A percentile compares a stretch with the other conserved stretches of the same genome.
phyloP scores from a whole-genome alignment of 2,888 invertebrate species.

The Atethmia centrago region DNA sequence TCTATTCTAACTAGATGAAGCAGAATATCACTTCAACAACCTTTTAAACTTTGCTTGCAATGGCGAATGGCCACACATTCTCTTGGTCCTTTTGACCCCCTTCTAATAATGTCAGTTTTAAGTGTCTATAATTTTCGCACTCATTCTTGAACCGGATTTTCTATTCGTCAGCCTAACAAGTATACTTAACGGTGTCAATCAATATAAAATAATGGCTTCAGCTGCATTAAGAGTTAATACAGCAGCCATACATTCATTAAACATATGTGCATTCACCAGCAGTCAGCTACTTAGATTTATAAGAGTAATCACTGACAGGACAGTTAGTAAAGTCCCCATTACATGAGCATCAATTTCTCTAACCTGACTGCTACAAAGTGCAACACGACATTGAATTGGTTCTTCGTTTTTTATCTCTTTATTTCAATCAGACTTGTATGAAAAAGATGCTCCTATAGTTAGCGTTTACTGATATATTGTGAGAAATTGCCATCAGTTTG shows the following conservation, averaged over 20 bases:
- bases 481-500: slow-evolving; percentile 56
- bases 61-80: background rate
- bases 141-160: background rate
- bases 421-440: slow-evolving; percentile 22
- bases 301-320: slow-evolving; percentile 13
- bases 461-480: slow-evolving; percentile 48
- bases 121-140: background rate
- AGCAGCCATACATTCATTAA: slow-evolving; percentile 23
- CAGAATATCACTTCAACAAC: background rate
- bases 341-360: slow-evolving; percentile 39
- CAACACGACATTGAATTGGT: slow-evolving; percentile 36
- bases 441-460: slow-evolving; percentile 28
- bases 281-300: slow-evolving; percentile 25
- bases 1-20: background rate
- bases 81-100: background rate
- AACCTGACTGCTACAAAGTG: slow-evolving; percentile 37
- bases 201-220: slow-evolving; percentile 16
- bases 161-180: background rate
- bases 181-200: background rate
- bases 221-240: slow-evolving; percentile 14
- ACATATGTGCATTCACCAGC: slow-evolving; percentile 17
- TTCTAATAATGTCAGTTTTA: too few species aligned
- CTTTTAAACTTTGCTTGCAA: background rate
- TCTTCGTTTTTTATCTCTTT: slow-evolving; percentile 35
- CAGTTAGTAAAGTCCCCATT: slow-evolving; percentile 10